phyloP scores from a whole-genome alignment of 2,888 invertebrate genomes.

The Mantis religiosa region DNA sequence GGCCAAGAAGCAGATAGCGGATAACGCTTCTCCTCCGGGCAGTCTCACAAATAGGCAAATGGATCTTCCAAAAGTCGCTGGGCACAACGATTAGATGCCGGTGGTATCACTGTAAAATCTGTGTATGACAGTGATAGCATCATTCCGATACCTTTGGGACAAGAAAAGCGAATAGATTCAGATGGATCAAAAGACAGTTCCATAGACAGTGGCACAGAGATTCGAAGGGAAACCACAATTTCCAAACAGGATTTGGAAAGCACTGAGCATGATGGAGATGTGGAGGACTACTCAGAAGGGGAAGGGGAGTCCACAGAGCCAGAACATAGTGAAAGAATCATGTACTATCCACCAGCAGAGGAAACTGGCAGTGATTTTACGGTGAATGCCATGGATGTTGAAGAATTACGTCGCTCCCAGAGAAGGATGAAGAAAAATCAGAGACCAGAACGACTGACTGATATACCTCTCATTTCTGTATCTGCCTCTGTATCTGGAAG shows the following conservation, averaged over 20 bases:
- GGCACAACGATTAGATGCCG: conserved; percentile 73
- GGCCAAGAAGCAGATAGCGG: conserved; percentile 70
- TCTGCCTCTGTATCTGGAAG: conserved; percentile 51
- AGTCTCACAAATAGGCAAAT: conserved; percentile 30
- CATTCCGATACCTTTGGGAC: conserved; percentile 41
- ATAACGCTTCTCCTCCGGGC: conserved; percentile 42
- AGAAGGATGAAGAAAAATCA: conserved; percentile 61
- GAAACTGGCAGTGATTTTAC: conserved; percentile 70
- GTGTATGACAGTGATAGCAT: conserved; percentile 57
- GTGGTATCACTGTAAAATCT: conserved; percentile 56
- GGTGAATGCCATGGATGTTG: conserved; percentile 83
- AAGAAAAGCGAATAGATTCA: conserved; percentile 60
- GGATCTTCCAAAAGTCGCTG: conserved; percentile 68
- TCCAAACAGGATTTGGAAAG: conserved; percentile 60
- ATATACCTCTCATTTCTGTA: conserved; percentile 39
- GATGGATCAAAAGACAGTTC: conserved; percentile 74
- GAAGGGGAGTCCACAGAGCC: conserved; percentile 67
- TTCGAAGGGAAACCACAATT: conserved; percentile 49
- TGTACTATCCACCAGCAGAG: conserved; percentile 70
- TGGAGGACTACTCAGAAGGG: conserved; percentile 81
- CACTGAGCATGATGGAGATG: conserved; percentile 80
- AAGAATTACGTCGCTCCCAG: conserved; percentile 73
- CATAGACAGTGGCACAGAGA: conserved; percentile 72
- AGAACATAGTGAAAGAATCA: conserved; percentile 55
- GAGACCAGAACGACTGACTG: conserved; percentile 43